Conservation (phyloP, 2,888 invertebrate species). For the Periphyllus acericola region DNA sequence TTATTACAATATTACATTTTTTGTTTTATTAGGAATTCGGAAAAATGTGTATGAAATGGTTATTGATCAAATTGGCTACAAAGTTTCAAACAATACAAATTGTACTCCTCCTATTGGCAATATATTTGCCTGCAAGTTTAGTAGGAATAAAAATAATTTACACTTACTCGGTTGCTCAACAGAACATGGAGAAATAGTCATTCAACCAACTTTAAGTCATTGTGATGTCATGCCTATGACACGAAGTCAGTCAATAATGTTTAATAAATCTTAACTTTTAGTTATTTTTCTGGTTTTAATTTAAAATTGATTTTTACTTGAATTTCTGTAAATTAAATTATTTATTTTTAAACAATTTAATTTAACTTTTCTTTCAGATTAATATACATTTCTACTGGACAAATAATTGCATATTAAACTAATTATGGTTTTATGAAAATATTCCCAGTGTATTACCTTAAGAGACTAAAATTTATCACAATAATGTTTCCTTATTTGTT, state of each 20-base stretch:
- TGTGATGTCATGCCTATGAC: neutral
- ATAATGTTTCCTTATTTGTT: no score
- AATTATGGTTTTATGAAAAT: no score
- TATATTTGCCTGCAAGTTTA: constrained; percentile 52
- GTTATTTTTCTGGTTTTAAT: neutral
- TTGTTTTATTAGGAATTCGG: neutral
- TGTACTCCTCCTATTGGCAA: neutral
- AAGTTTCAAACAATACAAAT: fast-evolving
- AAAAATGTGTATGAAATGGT: neutral
- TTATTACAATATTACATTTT: neutral
- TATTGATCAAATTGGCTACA: neutral
- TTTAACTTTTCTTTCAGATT: no score
- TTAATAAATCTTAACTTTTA: no score
- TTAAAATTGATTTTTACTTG: neutral
- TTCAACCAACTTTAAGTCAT: constrained; percentile 12
- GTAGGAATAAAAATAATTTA: constrained; percentile 49
- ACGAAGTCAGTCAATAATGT: no score
- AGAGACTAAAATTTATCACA: no score
- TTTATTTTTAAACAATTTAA: no score
- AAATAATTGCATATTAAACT: no score
- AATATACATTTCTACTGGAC: no score
- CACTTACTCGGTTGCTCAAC: constrained; percentile 34
- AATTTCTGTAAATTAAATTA: no score
- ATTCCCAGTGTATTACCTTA: no score
- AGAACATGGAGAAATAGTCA: constrained; percentile 22